Evolutionary conservation across 1,140 invertebrate species (phyloP), one percentile per base, ranked within the genome.

Genomic region (Euura lappo): DNA sequence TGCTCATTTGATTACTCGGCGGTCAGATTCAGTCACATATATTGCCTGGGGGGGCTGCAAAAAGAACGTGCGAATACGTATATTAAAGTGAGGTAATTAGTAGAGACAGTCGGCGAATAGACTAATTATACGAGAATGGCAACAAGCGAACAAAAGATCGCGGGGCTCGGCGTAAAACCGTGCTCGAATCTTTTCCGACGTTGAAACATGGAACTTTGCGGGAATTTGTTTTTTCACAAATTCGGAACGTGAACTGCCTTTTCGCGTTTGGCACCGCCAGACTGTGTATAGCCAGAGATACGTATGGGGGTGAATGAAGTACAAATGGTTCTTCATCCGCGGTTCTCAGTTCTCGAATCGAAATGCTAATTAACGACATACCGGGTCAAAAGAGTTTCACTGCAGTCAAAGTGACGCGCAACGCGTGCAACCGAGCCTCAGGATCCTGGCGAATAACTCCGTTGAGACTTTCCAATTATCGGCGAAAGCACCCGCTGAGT

Each of bases 51-150:
- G 28, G 28, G 28, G 28, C 28, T 28, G 28, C 28, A 28, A 28
- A 28, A 28, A 28, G 13, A 8, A 60, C 51, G 13, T 60, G 6
- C 51, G 4, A 0, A n/a, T n/a, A 6, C 13, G 51, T 60, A 60
- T 60, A 28, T 70, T 6, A 70, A 79, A 74, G 78, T 81, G 81
- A 81, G 77, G 83, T 86, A 86, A 86, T 86, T 86, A 86, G 84
- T 80, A 81, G 79, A 81, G 81, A 60, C 51, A n/a, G 13, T n/a
- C 28, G 28, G 77, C 84, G 81, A 86, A 86, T 83, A 84, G 85
- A 86, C 84, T 85, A 86, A 86, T 86, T 86, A 28, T 28, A 86
- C 83, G 81, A 86, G 83, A 84, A 86, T 83, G 74, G 80, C 70
- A 77, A 80, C 82, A 80, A 84, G 80, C 77, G 72, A 77, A 85